A percentile compares a stretch with the other conserved stretches of the same genome.
These are phyloP conservation scores for Prolemur simus DNA, from an alignment of 2,113 vertebrate genomes.

Conservation along the genomic window DNA sequence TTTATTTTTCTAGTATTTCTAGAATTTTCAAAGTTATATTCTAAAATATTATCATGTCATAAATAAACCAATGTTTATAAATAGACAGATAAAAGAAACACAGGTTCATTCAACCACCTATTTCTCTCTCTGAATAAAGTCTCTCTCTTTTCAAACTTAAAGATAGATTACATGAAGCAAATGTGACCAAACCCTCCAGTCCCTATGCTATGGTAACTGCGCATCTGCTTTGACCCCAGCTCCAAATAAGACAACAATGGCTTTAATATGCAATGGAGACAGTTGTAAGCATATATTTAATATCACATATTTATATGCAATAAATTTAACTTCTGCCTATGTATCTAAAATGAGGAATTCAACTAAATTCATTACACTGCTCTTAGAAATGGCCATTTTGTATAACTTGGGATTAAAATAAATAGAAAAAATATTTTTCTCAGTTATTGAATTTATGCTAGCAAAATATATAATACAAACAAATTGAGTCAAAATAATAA, in stretches of 20 bases:
- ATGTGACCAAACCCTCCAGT: neutral
- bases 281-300: neutral
- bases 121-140: neutral
- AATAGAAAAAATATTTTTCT: neutral
- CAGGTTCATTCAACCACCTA: neutral
- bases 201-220: neutral
- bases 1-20: neutral
- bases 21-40: neutral
- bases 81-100: neutral
- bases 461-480: neutral
- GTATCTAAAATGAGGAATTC: constrained; percentile 6
- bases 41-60: neutral
- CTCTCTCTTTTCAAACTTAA: neutral
- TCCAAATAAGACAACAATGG: neutral
- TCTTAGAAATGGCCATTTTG: neutral
- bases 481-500: constrained; percentile 2
- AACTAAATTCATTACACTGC: neutral
- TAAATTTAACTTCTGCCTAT: neutral
- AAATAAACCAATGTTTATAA: neutral
- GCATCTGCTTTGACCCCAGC: neutral
- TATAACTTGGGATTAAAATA: neutral
- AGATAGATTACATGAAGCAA: neutral
- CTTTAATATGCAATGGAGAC: neutral
- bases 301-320: neutral
- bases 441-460: neutral